phyloP scores from a whole-genome alignment of 1,140 invertebrate genomes.

The Pachyrhynchus sulphureomaculatus region DNA sequence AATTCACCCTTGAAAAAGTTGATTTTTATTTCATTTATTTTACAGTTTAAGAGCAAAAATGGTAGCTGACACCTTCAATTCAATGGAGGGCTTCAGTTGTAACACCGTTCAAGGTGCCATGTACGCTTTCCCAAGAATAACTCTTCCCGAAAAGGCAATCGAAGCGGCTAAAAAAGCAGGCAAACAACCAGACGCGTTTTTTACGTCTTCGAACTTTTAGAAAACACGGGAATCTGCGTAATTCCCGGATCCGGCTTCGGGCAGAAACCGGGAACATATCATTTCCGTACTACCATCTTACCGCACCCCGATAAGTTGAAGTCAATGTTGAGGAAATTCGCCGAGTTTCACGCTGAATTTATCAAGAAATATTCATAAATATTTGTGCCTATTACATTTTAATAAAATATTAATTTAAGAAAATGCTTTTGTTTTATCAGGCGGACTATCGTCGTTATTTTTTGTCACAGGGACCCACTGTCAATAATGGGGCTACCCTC shows the following conservation, averaged over 20 bases:
- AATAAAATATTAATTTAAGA: too few species aligned
- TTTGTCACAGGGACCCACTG: too few species aligned
- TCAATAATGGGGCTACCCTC: too few species aligned
- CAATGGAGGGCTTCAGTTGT: constrained; percentile 86
- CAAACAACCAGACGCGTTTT: constrained; percentile 84
- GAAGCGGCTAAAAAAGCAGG: constrained; percentile 71
- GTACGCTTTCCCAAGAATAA: constrained; percentile 92
- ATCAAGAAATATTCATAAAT: constrained; percentile 71
- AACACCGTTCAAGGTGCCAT: constrained; percentile 92
- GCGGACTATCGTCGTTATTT: too few species aligned
- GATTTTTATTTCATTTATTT: too few species aligned
- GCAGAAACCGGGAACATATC: constrained; percentile 89
- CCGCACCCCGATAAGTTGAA: constrained; percentile 85
- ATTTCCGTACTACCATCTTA: constrained; percentile 86
- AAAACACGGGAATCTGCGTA: constrained; percentile 86
- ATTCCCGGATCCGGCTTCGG: constrained; percentile 96
- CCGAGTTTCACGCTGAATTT: constrained; percentile 85
- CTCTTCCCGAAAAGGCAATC: constrained; percentile 75
- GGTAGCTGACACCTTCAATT: constrained; percentile 89
- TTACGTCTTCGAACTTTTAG: constrained; percentile 92
- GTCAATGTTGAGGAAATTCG: constrained; percentile 82
- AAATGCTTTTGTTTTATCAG: too few species aligned
- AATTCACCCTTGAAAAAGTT: too few species aligned
- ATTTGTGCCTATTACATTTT: too few species aligned
- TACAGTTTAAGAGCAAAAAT: constrained; percentile 66